These are phyloP conservation scores for Taeniopygia guttata DNA, from an alignment of 2,797 vertebrate species.

Conservation along the genomic window DNA sequence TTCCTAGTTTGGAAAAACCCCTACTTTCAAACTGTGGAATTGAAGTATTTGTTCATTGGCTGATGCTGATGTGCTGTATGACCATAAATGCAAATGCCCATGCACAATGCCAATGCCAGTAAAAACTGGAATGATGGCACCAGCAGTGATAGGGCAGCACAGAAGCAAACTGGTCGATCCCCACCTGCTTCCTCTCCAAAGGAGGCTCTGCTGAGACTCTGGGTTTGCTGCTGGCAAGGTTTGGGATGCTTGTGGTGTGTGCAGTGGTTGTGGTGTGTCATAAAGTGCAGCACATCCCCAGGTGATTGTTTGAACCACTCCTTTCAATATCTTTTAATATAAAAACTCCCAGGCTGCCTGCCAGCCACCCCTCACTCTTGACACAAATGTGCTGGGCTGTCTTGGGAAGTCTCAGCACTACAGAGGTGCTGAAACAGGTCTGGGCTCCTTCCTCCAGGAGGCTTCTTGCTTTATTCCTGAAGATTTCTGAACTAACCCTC, in stretches of 20 bases:
- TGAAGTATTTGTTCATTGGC: background rate
- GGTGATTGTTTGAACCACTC: background rate
- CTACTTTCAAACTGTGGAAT: background rate
- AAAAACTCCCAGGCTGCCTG: background rate
- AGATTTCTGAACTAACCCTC: background rate
- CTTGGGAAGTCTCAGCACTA: background rate
- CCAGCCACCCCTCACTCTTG: rapidly evolving
- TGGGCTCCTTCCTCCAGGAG: background rate
- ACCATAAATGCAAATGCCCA: background rate
- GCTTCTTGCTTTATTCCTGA: background rate
- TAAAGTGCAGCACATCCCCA: background rate
- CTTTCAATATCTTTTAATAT: background rate
- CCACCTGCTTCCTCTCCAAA: background rate
- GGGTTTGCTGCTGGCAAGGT: rapidly evolving
- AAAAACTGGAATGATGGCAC: background rate
- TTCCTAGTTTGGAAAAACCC: background rate
- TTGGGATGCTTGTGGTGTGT: background rate
- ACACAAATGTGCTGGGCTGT: background rate
- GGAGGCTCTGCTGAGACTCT: background rate
- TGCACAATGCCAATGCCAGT: rapidly evolving
- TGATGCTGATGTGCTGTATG: background rate
- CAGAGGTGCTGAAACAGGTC: background rate
- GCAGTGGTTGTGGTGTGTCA: rapidly evolving
- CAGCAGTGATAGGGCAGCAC: background rate
- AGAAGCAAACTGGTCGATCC: background rate